Evolutionary conservation across 2,113 vertebrate species (phyloP), one percentile per base, ranked within the genome.

Genomic region (Micromys minutus): DNA sequence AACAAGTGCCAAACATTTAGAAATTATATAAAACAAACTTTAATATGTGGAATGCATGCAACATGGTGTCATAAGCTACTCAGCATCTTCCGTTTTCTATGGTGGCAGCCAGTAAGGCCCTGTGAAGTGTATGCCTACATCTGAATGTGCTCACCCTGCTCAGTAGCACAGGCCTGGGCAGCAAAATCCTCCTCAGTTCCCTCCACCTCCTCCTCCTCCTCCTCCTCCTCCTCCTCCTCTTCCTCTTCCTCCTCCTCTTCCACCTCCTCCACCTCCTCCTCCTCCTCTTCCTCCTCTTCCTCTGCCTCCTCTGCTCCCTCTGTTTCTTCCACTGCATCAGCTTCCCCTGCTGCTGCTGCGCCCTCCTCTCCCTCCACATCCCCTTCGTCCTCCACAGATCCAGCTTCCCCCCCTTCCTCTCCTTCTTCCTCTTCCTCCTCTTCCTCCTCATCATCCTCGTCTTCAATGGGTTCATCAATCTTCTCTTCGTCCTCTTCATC

Each of bases 401-500:
- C 90, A 1, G 3, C 97, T 95, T 97, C 98, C 17, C 92, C 98
- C 69, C 95, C 86, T 7, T 98, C 96, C 0, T 83, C 97, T 21
- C 93, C 98, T 2, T 97, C 98, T 1, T 71, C 94, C 69, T 22
- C 80, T 8, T 94, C 98, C 31, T 94, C 96, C 17, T 98, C 97
- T 0, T 96, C 97, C 0, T 96, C 98, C 24, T 97, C 98, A 0
- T 97, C 98, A 17, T 87, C 96, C 5, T 39, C 88, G 0, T 31
- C 88, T n/a, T 95, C 91, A 8, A 75, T 6, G 80, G 98, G 97
- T 45, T 98, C 98, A 50, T 98, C 98, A 42, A 97, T 97, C 95
- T 98, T 98, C n/a, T 98, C 98, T 76, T 99, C 98, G 10, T 98
- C 98, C 34, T 98, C 98, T 63, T 98, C 98, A 52, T 98, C 98